Evolutionary conservation across 1,140 invertebrate genomes (phyloP).

Genomic region (Euwallacea similis): DNA sequence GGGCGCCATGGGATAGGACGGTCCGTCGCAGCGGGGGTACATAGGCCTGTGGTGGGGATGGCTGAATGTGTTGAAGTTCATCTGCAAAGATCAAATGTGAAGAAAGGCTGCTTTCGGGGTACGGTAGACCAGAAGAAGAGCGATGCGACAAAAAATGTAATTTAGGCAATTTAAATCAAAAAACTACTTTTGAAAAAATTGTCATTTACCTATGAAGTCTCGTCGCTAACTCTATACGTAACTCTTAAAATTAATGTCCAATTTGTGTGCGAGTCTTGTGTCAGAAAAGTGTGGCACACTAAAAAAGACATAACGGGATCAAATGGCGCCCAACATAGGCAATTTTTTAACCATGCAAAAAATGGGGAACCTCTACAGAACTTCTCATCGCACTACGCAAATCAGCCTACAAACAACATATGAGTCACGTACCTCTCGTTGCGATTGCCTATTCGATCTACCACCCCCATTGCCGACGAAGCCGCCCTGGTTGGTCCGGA

Average conservation of each 20-base stretch:
- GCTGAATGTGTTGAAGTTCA: constrained; percentile 49
- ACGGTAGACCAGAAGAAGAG: neutral
- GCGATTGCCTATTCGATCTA: constrained; percentile 44
- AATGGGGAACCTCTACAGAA: neutral
- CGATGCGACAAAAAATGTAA: neutral
- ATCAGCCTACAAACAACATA: neutral
- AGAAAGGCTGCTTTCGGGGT: too few relatives aligned
- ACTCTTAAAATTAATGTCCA: constrained; percentile 29
- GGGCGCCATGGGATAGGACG: constrained; percentile 44
- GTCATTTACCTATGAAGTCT: constrained; percentile 26
- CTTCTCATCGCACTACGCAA: neutral
- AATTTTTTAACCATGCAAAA: constrained; percentile 7
- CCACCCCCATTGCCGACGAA: constrained; percentile 30
- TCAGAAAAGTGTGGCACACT: constrained; percentile 33
- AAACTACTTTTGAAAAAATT: neutral
- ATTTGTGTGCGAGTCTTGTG: constrained; percentile 19
- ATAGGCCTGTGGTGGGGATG: constrained; percentile 46
- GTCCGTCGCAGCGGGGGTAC: constrained; percentile 42
- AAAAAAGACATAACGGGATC: constrained; percentile 26
- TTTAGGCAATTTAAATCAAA: neutral
- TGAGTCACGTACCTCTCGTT: constrained; percentile 46
- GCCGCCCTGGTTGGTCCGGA: constrained; percentile 44
- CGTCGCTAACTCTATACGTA: constrained; percentile 24
- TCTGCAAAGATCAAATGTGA: constrained; percentile 40
- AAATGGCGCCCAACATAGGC: constrained; percentile 13